These are phyloP conservation scores for Eulemur mongoz DNA, from an alignment of 2,797 vertebrate species.

Conservation along the genomic window DNA sequence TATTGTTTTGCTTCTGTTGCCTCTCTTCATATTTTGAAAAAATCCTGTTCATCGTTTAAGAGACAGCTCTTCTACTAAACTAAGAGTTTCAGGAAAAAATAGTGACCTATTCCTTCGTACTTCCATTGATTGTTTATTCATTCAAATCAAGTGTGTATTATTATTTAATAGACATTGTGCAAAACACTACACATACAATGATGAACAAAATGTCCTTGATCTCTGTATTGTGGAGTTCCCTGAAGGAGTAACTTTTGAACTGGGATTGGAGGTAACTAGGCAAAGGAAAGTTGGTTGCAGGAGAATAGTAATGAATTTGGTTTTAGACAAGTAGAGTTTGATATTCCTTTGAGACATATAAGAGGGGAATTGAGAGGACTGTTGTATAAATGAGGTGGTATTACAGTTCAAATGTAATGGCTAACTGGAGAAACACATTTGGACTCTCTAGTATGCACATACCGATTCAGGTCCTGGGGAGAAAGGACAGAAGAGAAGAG, in stretches of 20 bases:
- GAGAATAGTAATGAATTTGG: not conserved
- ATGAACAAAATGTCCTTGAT: not conserved
- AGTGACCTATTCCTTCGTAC: not conserved
- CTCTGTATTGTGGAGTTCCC: not conserved
- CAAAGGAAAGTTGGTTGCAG: not conserved
- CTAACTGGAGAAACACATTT: not conserved
- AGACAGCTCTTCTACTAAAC: not conserved
- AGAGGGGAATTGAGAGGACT: not conserved
- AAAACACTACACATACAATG: not conserved
- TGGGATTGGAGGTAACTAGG: not conserved
- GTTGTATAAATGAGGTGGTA: not conserved
- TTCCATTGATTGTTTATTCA: not conserved
- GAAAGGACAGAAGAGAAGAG: not conserved
- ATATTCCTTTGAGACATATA: not conserved
- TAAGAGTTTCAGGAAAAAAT: not conserved
- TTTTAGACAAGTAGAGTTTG: not conserved
- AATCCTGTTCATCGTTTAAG: not conserved
- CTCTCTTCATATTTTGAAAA: not conserved
- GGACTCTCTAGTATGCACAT: not conserved
- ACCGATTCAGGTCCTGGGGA: not conserved
- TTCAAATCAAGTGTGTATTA: not conserved
- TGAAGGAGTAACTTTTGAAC: not conserved
- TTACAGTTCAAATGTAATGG: not conserved
- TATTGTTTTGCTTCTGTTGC: not conserved
- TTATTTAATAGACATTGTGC: not conserved